Base-by-base conservation (phyloP, 2,888 invertebrate species). In the Chrysopilus asiliformis region DNA sequence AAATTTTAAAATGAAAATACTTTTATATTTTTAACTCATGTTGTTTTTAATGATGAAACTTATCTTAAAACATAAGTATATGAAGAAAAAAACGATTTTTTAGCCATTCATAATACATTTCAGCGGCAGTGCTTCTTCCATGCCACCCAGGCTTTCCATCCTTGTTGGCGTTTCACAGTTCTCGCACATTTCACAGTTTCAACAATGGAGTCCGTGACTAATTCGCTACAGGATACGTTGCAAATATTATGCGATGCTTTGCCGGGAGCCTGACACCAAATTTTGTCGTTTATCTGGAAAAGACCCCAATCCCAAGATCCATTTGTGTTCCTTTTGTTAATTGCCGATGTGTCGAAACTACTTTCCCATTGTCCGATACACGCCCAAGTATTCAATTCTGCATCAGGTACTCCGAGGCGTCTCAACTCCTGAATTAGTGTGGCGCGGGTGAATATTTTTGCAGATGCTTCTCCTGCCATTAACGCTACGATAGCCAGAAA, bases 321-420 rank as follows among this genome's bases (percentile, higher is more conserved):
- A 47, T 72, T 67, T 3, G 44, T 45, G 47, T 72, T 70, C 1
- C 58, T 49, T 17, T 50, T 57, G 1, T 70, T 68, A 24, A 64
- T 52, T 3, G 57, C 62, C 28, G 64, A 49, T 0, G 70, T 69
- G 20, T 64, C 60, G 10, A 65, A 58, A 20, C 52, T 51, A 43
- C 57, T 60, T 43, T 60, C 60, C 19, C 53, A 52, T 27, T 57
- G 42, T 4, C 53, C 57, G 36, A 59, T 53, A 41, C 59, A 59
- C 3, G 53, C 43, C 59, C 59, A 59, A 5, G 48, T 41, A 2
- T 54, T 41, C 5, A 60, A 38, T 28, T 59, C 58, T 38, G 40
- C 20, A 36, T 53, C 55, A 15, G 56, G 53, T 12, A 56, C 47
- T 42, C 58, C 60, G 33, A 57, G 40, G 41, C 69, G 53, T 38